Evolutionary conservation across 2,888 invertebrate genomes (phyloP), one percentile per base, ranked within the genome.

Genomic region (Hipparchia semele): DNA sequence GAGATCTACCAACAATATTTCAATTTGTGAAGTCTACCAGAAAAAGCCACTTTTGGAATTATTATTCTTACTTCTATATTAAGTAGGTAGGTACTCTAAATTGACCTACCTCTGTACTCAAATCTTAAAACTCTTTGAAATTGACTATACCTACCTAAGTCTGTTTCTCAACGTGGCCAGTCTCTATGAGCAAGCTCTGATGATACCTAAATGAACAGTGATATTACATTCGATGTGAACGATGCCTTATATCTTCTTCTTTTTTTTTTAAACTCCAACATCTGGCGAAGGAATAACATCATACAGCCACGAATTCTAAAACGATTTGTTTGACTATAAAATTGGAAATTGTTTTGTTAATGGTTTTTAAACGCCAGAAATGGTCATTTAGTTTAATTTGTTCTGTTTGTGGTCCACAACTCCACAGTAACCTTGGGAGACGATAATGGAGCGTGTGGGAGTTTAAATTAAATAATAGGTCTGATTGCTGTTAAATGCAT

Each of bases 251-350:
- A 13, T 9, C 54, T 59, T 72, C 68, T 68, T 67, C 13, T 68
- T 49, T 80, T 80, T 80, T 80, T 84, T 83, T 82, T 79, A 79
- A 77, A 73, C 73, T 70, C 66, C 73, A 87, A 87, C 90, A 91
- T 90, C 87, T 91, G 91, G 87, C 82, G 76, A 65, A 73, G 76
- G 80, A 80, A 78, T 73, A 75, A 73, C 75, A 73, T 73, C 75
- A 78, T 83, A 78, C 78, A 79, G 81, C 80, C 78, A 80, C 80
- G 78, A 81, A 81, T 81, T 80, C 76, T 78, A 79, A 78, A 79
- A 79, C 77, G 77, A 79, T 81, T 80, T 81, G 83, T 82, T 62
- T 80, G 82, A 80, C 82, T 76, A 82, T 87, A 83, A 86, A 88
- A 84, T 79, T 77, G 49, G 49, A 81, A 83, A 85, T 79, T 78